These are phyloP conservation scores for Cryptomyrus ogoouensis DNA, from an alignment of 2,113 vertebrate genomes.

Conservation along the genomic window DNA sequence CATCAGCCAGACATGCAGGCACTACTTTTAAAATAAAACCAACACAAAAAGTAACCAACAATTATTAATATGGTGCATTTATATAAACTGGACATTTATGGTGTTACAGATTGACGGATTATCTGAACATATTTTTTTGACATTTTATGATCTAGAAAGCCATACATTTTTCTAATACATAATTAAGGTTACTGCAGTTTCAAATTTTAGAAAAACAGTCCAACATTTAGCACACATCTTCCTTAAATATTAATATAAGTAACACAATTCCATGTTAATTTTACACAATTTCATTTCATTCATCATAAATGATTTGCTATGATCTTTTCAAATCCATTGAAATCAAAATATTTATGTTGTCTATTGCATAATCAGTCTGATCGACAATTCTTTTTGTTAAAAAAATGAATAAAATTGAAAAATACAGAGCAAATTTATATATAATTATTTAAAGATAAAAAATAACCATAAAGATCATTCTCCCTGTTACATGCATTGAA, in stretches of 20 bases:
- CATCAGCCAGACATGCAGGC: not conserved
- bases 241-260: not conserved
- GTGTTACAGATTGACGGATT: not conserved
- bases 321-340: not conserved
- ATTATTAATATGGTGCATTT: not conserved
- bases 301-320: not conserved
- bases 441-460: not conserved
- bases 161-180: not conserved
- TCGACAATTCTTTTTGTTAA: not conserved
- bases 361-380: not conserved
- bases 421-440: not conserved
- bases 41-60: not conserved
- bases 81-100: not conserved
- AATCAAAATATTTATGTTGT: not conserved
- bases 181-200: not conserved
- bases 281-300: not conserved
- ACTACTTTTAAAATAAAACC: not conserved
- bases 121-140: not conserved
- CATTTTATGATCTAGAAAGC: not conserved
- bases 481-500: not conserved
- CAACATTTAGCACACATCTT: not conserved
- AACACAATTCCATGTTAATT: not conserved
- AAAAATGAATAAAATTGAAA: not conserved
- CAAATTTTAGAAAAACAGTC: not conserved
- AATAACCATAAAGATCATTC: not conserved